phyloP scores from a whole-genome alignment of 2,888 invertebrate species.

The Crossocerus cetratus region DNA sequence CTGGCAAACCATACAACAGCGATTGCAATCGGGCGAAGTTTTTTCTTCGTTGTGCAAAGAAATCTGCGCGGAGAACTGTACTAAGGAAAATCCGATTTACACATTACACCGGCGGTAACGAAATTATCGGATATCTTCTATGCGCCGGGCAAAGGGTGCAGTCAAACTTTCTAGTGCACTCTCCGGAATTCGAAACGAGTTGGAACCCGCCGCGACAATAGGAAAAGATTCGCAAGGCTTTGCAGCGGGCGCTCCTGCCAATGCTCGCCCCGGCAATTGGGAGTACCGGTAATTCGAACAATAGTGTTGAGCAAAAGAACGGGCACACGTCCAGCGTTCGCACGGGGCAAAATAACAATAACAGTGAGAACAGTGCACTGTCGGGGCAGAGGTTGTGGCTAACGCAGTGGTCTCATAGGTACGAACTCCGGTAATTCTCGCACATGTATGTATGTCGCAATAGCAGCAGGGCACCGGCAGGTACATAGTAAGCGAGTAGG shows the following conservation, averaged over 20 bases:
- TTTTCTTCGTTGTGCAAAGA: neutral
- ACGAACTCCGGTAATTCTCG: neutral
- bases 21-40: neutral
- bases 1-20: neutral
- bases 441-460: neutral
- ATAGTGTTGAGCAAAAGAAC: slow-evolving; percentile 24
- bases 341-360: slow-evolving; percentile 7
- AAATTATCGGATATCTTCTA: neutral
- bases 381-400: slow-evolving; percentile 1
- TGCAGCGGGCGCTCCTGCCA: neutral
- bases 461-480: slow-evolving; percentile 3
- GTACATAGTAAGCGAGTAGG: no score
- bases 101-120: neutral
- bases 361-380: neutral
- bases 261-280: neutral
- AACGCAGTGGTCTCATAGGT: slow-evolving; percentile 8
- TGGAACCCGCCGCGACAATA: neutral
- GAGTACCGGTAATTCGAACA: neutral
- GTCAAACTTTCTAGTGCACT: neutral
- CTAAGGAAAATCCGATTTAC: neutral
- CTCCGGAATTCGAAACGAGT: neutral
- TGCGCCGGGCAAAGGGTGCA: neutral
- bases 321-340: neutral
- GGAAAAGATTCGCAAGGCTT: neutral
- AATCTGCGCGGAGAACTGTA: neutral